Percentiles rank a stretch among this genome's conserved stretches.
phyloP scores from a whole-genome alignment of 2,888 invertebrate species.

The Odontothrips loti region DNA sequence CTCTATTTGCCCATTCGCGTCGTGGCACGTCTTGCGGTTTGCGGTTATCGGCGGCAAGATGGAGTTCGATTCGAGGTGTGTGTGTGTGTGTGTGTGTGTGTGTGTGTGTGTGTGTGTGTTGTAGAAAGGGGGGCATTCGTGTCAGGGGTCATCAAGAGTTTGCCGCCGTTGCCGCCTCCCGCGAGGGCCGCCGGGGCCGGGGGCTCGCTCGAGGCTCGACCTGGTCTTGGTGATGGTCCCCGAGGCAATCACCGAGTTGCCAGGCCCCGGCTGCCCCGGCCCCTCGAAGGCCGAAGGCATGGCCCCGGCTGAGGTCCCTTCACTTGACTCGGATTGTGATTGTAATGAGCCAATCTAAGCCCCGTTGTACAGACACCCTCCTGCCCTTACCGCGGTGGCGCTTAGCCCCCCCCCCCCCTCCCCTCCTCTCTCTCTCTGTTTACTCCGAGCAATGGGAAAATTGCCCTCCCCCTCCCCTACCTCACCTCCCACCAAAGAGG shows the following conservation, averaged over 20 bases:
- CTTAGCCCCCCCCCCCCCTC: background rate
- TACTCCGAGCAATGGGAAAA: slow-evolving; percentile 13
- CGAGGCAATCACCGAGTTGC: background rate
- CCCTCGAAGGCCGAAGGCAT: too few species aligned
- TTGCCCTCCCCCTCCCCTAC: background rate
- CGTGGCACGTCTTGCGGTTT: too few species aligned
- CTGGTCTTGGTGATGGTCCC: background rate
- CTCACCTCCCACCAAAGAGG: background rate
- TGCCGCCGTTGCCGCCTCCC: background rate
- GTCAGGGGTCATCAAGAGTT: background rate
- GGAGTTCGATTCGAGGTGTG: too few species aligned
- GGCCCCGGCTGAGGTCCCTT: background rate
- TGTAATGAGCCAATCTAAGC: slow-evolving; percentile 26
- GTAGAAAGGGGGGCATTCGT: background rate
- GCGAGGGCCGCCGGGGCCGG: background rate
- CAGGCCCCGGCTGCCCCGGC: background rate
- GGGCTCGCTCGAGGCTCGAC: too few species aligned
- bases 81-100: too few species aligned
- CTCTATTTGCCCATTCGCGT: too few species aligned
- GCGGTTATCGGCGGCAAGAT: too few species aligned
- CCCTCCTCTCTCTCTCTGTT: background rate
- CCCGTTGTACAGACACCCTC: background rate
- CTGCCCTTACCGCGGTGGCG: background rate
- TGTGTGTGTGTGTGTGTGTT: too few species aligned
- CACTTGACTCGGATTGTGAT: background rate